Conservation (phyloP, 2,797 vertebrate species). For the Yasuhikotakia modesta region DNA sequence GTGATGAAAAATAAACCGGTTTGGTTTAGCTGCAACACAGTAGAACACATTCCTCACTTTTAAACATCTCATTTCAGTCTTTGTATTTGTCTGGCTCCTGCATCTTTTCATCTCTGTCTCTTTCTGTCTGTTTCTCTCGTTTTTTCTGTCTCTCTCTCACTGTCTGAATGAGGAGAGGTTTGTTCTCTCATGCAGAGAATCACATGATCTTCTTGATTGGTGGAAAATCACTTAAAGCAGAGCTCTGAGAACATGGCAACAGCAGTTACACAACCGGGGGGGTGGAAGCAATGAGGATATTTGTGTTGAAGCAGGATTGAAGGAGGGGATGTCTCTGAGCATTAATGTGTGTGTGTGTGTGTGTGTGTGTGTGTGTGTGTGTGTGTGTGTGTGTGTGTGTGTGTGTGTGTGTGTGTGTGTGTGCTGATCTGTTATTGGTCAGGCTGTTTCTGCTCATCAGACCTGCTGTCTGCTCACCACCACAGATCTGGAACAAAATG, state of each 20-base stretch:
- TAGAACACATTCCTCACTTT: not conserved
- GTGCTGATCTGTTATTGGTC: conserved; percentile 61
- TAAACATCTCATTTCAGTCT: conserved; percentile 21
- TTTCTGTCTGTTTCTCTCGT: too few species aligned
- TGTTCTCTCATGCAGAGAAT: conserved; percentile 77
- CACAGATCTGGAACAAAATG: conserved; percentile 63
- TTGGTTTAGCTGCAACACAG: conserved; percentile 43
- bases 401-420: not conserved
- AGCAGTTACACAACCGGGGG: conserved; percentile 50
- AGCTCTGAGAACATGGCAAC: conserved; percentile 75
- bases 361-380: not conserved
- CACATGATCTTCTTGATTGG: conserved; percentile 74
- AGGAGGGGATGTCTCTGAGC: conserved; percentile 44
- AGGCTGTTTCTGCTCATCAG: conserved; percentile 43
- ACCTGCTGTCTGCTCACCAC: conserved; percentile 24
- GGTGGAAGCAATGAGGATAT: not conserved
- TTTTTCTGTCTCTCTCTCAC: conserved; percentile 16
- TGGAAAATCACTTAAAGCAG: conserved; percentile 77
- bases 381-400: conserved; percentile 48
- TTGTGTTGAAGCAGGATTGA: conserved; percentile 6
- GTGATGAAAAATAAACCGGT: not conserved
- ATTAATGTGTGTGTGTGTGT: conserved; percentile 45
- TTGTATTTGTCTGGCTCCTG: conserved; percentile 5
- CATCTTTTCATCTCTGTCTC: not conserved
- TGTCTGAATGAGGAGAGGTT: conserved; percentile 62